Conservation (phyloP, 2,888 invertebrate species). For the Dioctria rufipes region DNA sequence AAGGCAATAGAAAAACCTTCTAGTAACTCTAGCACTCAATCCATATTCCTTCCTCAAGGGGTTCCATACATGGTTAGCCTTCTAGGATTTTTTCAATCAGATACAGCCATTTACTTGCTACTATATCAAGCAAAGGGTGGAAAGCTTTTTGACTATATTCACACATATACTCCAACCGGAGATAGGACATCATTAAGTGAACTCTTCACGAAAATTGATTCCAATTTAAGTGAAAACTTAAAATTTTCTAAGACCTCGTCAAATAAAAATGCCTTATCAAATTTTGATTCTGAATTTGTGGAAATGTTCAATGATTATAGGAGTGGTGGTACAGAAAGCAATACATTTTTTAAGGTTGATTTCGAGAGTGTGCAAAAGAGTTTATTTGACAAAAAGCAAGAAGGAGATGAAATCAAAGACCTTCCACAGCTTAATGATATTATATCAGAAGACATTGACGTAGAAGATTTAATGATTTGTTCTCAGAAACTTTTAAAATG, state of each 20-base stretch:
- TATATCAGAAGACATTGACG: constrained; percentile 64
- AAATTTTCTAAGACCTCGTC: not conserved
- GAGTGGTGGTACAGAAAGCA: constrained; percentile 1
- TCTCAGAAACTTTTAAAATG: constrained; percentile 69
- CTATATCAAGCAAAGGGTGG: constrained; percentile 69
- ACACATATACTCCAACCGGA: constrained; percentile 63
- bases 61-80: constrained; percentile 70
- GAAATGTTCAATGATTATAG: constrained; percentile 52
- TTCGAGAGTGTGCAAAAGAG: not conserved
- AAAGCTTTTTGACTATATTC: constrained; percentile 67
- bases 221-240: not conserved
- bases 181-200: constrained; percentile 61
- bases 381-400: not conserved
- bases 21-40: constrained; percentile 67
- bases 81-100: constrained; percentile 69
- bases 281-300: constrained; percentile 52
- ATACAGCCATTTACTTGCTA: constrained; percentile 69
- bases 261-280: not conserved
- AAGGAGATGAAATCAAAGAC: not conserved
- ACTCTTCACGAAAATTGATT: constrained; percentile 64
- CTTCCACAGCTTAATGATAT: constrained; percentile 36
- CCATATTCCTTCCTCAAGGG: constrained; percentile 69
- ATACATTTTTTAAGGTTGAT: not conserved
- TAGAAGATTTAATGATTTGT: constrained; percentile 66
- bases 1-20: constrained; percentile 70